Evolutionary conservation across 2,888 invertebrate genomes (phyloP), one percentile per base, ranked within the genome.

Genomic region (Drosophila anceps): DNA sequence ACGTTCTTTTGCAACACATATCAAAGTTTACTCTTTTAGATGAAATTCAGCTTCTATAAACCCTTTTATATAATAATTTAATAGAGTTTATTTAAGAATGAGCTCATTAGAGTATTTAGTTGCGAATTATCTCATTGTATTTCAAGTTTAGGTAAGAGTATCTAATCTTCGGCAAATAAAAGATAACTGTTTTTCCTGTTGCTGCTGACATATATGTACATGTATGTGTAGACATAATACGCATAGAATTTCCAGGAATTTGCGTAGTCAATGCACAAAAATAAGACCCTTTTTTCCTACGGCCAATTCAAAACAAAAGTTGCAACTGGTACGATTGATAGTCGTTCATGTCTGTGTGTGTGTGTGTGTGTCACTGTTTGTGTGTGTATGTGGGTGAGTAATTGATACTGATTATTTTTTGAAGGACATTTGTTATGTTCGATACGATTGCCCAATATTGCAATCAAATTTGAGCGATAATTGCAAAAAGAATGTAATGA

Each of bases 361-460:
- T 51, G 8, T 46, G 46, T 48, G 44, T 41, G 44, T 65, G 59
- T 27, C 18, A 4, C 2, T 41, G 10, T 65, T 51, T 60, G 15
- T 57, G 39, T 65, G 29, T 59, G 31, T 54, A 65, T 29, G 41
- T 59, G 60, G 15, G 60, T 79, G 54, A 46, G 76, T 74, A 76
- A 79, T 86, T 86, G 76, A 69, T 76, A 79, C 81, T 73, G 89
- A 88, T 87, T 88, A 88, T 73, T 82, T 31, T 8, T 86, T 87
- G 89, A 88, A 87, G 86, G 86, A 90, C 89, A 90, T 77, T 76
- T 59, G 57, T 33, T 55, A 35, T 37, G 58, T 67, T 74, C 63
- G 76, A 31, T 13, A 8, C 31, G 50, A 76, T 89, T 82, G 85
- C 79, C 72, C 72, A 82, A 87, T 82, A 68, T 70, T 70, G 43